These are phyloP conservation scores for Apeltes quadracus DNA, from an alignment of 2,113 vertebrate genomes.

Conservation along the genomic window DNA sequence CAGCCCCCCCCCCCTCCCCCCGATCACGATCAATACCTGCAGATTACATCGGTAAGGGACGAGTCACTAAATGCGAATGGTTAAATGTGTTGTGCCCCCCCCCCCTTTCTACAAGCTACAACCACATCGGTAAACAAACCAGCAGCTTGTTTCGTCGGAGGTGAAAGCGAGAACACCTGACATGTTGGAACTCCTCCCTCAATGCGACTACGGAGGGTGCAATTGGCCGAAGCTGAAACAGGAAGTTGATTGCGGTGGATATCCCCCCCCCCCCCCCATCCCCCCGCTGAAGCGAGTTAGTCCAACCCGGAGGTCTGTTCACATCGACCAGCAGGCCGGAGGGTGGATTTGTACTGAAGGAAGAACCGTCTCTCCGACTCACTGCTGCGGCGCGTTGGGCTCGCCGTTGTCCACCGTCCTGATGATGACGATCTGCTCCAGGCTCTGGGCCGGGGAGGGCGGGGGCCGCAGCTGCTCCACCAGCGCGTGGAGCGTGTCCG, in stretches of 20 bases:
- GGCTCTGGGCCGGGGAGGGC: slow-evolving; percentile 50
- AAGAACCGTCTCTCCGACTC: slow-evolving; percentile 7
- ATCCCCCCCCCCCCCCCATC: not conserved
- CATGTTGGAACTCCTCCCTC: not conserved
- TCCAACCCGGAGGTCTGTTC: not conserved
- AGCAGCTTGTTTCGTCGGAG: not conserved
- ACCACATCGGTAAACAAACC: not conserved
- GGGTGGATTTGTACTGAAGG: not conserved
- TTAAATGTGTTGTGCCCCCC: too few relatives aligned
- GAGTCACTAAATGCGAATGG: too few relatives aligned
- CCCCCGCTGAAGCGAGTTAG: not conserved
- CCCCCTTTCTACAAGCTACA: not conserved
- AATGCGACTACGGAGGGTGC: not conserved
- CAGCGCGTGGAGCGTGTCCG: slow-evolving; percentile 75
- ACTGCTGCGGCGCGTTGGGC: slow-evolving; percentile 47
- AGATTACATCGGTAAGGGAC: too few relatives aligned
- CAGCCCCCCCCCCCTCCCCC: too few relatives aligned
- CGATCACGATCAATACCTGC: too few relatives aligned
- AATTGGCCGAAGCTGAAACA: not conserved
- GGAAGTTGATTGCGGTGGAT: not conserved
- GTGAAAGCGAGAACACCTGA: not conserved
- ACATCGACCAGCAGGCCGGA: not conserved
- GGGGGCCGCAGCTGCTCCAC: slow-evolving; percentile 76
- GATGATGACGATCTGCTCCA: slow-evolving; percentile 80
- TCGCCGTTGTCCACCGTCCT: slow-evolving; percentile 72